Evolutionary conservation across 2,888 invertebrate genomes (phyloP).

Genomic region (Chrysodeixis includens): DNA sequence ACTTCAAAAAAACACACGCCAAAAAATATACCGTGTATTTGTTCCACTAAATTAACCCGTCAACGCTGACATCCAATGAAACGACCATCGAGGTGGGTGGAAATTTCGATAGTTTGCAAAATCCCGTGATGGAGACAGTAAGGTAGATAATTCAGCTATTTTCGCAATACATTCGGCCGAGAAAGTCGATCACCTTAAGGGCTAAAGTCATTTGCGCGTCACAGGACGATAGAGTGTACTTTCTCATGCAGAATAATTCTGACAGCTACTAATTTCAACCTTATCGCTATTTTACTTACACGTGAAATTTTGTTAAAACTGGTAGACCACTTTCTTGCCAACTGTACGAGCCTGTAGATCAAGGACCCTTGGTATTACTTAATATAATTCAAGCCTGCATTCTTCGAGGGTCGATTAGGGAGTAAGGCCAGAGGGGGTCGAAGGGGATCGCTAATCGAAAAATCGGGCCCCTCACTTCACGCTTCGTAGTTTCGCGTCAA

Average conservation of each 20-base stretch:
- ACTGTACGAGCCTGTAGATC: conserved; percentile 53
- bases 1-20: neutral
- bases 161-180: too few species aligned
- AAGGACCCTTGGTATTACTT: conserved; percentile 72
- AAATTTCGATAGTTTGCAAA: conserved; percentile 12
- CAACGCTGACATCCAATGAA: neutral
- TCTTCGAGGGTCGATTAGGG: conserved; percentile 64
- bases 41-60: neutral
- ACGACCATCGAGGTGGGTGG: neutral
- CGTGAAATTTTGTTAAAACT: too few species aligned
- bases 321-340: too few species aligned
- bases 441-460: conserved; percentile 64
- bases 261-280: too few species aligned
- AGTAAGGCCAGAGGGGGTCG: conserved; percentile 26
- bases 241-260: too few species aligned
- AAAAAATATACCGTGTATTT: neutral
- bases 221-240: too few species aligned
- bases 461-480: conserved; percentile 45
- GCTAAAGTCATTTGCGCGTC: too few species aligned
- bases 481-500: conserved; percentile 24
- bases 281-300: too few species aligned
- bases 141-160: conserved; percentile 27
- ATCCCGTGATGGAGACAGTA: conserved; percentile 18
- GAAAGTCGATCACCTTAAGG: too few species aligned
- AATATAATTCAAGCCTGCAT: conserved; percentile 74